Conservation (phyloP, 2,888 invertebrate genomes). For the Itoplectis maculator region DNA sequence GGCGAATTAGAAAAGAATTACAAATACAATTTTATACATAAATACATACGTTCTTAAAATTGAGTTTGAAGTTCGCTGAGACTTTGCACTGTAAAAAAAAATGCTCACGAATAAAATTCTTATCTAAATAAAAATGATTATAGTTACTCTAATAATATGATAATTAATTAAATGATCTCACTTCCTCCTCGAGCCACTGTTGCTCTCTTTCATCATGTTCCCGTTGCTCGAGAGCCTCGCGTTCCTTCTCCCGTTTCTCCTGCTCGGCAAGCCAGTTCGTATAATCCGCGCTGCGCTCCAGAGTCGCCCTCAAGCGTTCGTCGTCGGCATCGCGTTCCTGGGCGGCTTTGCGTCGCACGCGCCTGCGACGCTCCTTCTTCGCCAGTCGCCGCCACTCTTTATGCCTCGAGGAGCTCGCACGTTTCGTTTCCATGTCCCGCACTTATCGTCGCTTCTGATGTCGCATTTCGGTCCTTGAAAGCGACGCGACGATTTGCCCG, state of each 20-base stretch:
- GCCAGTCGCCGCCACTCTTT: slow-evolving; percentile 90
- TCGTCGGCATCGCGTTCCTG: slow-evolving; percentile 86
- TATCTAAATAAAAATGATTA: no score
- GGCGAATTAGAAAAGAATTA: slow-evolving; percentile 4
- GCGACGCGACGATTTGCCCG: not conserved
- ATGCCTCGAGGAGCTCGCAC: slow-evolving; percentile 85
- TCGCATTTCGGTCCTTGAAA: not conserved
- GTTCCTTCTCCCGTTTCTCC: slow-evolving; percentile 85
- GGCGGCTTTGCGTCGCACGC: slow-evolving; percentile 87
- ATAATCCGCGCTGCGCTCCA: slow-evolving; percentile 82
- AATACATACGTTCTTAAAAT: not conserved
- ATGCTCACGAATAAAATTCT: no score
- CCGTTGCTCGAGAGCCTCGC: slow-evolving; percentile 86
- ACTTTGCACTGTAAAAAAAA: no score
- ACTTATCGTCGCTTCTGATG: slow-evolving; percentile 9
- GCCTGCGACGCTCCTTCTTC: slow-evolving; percentile 90
- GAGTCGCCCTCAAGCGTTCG: slow-evolving; percentile 86
- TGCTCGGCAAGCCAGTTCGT: slow-evolving; percentile 86
- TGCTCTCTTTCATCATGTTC: slow-evolving; percentile 87
- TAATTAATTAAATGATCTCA: slow-evolving; percentile 67
- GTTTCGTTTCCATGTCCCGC: slow-evolving; percentile 53
- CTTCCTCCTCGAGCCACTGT: slow-evolving; percentile 90
- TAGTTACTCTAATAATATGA: no score
- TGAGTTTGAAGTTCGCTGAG: no score
- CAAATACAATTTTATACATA: slow-evolving; percentile 31